These are phyloP conservation scores for Drosophila auraria DNA, from an alignment of 1,140 invertebrate species.

Conservation along the genomic window DNA sequence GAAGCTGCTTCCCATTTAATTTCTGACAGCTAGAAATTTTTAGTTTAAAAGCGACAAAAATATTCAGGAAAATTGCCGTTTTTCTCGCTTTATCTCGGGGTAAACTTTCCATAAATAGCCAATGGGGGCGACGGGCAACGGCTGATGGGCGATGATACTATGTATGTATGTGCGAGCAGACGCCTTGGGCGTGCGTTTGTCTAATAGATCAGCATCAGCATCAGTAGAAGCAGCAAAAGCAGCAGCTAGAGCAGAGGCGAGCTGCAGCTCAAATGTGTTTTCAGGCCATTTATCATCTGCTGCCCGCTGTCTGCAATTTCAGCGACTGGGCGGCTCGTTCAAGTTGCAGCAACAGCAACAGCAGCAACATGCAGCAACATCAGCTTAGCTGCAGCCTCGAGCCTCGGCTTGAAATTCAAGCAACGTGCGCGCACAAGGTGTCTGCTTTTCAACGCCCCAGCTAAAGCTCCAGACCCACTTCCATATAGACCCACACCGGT, in stretches of 20 bases:
- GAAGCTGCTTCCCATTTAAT: constrained; percentile 78
- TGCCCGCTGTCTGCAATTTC: constrained; percentile 77
- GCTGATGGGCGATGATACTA: constrained; percentile 13
- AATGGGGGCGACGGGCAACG: constrained; percentile 12
- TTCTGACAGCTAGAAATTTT: constrained; percentile 74
- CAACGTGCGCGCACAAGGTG: constrained; percentile 77
- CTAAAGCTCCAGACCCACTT: constrained; percentile 17
- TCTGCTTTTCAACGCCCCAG: constrained; percentile 77
- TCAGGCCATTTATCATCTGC: constrained; percentile 77
- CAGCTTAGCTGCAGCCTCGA: constrained; percentile 29
- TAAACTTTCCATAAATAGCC: constrained; percentile 80
- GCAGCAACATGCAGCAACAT: constrained; percentile 11
- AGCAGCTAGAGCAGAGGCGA: constrained; percentile 23
- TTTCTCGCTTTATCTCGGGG: constrained; percentile 67
- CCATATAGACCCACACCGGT: constrained; percentile 8
- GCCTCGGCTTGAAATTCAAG: constrained; percentile 71
- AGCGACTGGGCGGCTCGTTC: constrained; percentile 58
- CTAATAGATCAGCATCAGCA: constrained; percentile 78
- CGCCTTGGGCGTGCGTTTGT: constrained; percentile 79
- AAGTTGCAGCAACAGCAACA: constrained; percentile 58
- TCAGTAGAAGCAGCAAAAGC: constrained; percentile 10
- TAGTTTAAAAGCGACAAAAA: constrained; percentile 78
- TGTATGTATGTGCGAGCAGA: constrained; percentile 48
- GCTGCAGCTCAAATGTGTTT: constrained; percentile 77
- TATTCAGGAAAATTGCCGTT: constrained; percentile 75